phyloP scores from a whole-genome alignment of 2,888 invertebrate species.

The Idaea dimidiata region DNA sequence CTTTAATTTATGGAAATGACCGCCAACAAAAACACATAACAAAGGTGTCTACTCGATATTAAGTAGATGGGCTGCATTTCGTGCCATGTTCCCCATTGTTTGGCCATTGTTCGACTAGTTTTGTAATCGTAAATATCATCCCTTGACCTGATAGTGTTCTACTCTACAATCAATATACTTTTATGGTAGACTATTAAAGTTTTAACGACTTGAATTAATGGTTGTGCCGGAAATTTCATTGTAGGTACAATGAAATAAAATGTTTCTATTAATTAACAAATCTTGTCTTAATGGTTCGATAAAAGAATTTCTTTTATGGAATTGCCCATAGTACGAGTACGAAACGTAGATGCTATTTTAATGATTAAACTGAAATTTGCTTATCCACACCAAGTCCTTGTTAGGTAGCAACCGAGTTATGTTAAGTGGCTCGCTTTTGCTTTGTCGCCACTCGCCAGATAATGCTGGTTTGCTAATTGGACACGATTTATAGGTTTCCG shows the following conservation, averaged over 20 bases:
- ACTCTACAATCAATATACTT: constrained; percentile 30
- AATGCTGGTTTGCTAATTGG: constrained; percentile 67
- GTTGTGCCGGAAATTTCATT: not conserved
- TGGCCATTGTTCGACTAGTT: constrained; percentile 55
- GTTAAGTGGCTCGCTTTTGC: constrained; percentile 48
- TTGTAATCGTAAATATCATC: constrained; percentile 70
- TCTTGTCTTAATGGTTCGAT: constrained; percentile 6
- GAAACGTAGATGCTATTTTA: constrained; percentile 2
- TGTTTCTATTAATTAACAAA: constrained; percentile 7
- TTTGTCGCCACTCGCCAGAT: constrained; percentile 66
- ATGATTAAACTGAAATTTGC: constrained; percentile 7
- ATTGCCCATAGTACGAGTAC: not conserved
- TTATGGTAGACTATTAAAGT: constrained; percentile 33
- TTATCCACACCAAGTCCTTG: constrained; percentile 19
- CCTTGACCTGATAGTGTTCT: constrained; percentile 39
- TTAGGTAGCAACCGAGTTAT: constrained; percentile 39
- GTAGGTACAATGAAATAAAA: not conserved
- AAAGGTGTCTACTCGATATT: constrained; percentile 79
- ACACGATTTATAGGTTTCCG: constrained; percentile 63
- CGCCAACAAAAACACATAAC: constrained; percentile 75
- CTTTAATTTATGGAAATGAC: constrained; percentile 78
- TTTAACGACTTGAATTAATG: constrained; percentile 12
- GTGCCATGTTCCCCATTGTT: constrained; percentile 66
- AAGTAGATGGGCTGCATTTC: constrained; percentile 73
- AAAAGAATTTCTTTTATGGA: constrained; percentile 4